phyloP scores from a whole-genome alignment of 2,797 vertebrate genomes.

The Odontamblyopus lacepedii region DNA sequence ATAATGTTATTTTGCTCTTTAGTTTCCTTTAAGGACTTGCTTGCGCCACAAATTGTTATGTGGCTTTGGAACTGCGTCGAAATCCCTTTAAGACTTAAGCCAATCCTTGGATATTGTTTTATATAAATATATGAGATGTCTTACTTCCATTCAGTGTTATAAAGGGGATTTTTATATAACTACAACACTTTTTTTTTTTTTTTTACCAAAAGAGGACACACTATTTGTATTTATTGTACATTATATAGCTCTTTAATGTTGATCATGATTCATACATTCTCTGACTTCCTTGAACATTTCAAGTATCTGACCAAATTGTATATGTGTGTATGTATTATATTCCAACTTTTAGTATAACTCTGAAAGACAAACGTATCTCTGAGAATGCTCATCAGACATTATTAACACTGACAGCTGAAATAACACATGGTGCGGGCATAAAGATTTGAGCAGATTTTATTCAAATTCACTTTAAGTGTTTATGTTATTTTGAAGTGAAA shows the following conservation, averaged over 20 bases:
- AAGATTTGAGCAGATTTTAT: no score
- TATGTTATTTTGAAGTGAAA: neutral
- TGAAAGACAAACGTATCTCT: neutral
- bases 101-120: neutral
- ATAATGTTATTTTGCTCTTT: slow-evolving; percentile 2
- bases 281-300: slow-evolving; percentile 18
- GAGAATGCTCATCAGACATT: neutral
- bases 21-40: slow-evolving; percentile 2
- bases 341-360: neutral
- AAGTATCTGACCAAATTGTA: slow-evolving; percentile 52
- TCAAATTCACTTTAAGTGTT: neutral
- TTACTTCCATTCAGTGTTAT: neutral
- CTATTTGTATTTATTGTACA: slow-evolving; percentile 62
- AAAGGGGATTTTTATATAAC: slow-evolving; percentile 15
- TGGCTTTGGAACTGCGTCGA: neutral
- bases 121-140: neutral
- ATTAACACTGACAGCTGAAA: no score
- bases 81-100: neutral
- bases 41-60: no score
- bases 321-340: slow-evolving; percentile 1
- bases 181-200: slow-evolving; percentile 23
- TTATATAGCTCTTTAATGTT: slow-evolving; percentile 6
- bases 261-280: neutral
- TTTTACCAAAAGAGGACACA: slow-evolving; percentile 23
- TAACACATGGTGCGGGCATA: no score